phyloP scores from a whole-genome alignment of 1,140 invertebrate species.

The Campoletis sonorensis region DNA sequence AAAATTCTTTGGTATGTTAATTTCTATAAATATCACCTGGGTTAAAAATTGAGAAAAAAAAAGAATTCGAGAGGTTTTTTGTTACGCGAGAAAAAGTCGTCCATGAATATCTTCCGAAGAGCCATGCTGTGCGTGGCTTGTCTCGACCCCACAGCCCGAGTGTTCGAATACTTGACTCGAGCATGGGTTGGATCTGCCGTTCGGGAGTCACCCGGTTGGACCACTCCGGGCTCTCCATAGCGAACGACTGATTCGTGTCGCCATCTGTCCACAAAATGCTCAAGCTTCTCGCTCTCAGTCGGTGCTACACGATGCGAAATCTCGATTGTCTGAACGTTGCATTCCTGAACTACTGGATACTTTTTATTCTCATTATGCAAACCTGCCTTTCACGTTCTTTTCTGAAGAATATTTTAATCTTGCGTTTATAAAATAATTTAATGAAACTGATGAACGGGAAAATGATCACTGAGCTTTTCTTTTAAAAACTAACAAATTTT shows the following conservation, averaged over 20 bases:
- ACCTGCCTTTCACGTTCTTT: not conserved
- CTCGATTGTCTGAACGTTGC: slow-evolving; percentile 9
- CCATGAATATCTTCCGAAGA: slow-evolving; percentile 7
- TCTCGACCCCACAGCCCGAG: slow-evolving; percentile 53
- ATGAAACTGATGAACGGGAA: too few relatives aligned
- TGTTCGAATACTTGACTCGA: slow-evolving; percentile 59
- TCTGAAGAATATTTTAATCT: not conserved
- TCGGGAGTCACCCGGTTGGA: slow-evolving; percentile 62
- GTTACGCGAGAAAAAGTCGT: slow-evolving; percentile 11
- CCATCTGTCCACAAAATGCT: slow-evolving; percentile 66
- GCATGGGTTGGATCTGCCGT: slow-evolving; percentile 56
- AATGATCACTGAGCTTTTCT: not conserved
- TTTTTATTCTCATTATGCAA: not conserved
- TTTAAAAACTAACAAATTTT: too few relatives aligned
- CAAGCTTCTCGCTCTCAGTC: slow-evolving; percentile 63
- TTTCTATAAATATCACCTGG: not conserved
- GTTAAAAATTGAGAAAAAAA: not conserved
- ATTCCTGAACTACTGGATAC: slow-evolving; percentile 16
- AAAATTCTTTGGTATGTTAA: not conserved
- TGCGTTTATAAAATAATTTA: not conserved
- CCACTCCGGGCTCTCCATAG: slow-evolving; percentile 56
- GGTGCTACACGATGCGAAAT: slow-evolving; percentile 64
- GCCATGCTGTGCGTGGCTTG: slow-evolving; percentile 31
- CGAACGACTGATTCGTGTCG: slow-evolving; percentile 66
- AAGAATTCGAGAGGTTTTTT: not conserved